Evolutionary conservation across 2,797 vertebrate species (phyloP).

Genomic region (Enteromius thamalakanensis): DNA sequence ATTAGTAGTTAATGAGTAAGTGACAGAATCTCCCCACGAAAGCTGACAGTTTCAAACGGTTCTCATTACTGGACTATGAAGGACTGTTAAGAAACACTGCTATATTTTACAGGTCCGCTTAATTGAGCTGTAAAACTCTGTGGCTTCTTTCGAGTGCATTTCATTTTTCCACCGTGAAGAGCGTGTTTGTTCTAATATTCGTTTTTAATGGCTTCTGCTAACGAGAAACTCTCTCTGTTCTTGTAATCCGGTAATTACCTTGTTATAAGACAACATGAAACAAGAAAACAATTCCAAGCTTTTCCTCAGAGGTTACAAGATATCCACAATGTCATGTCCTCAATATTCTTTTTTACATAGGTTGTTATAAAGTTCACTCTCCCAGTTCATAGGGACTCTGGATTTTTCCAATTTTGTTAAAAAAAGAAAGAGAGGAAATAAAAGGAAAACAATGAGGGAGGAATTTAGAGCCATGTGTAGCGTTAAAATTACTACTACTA

Average conservation of each 20-base stretch:
- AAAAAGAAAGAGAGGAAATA: neutral
- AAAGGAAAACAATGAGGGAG: neutral
- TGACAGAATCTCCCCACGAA: slow-evolving; percentile 34
- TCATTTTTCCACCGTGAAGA: slow-evolving; percentile 49
- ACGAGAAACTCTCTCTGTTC: slow-evolving; percentile 47
- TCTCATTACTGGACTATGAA: slow-evolving; percentile 55
- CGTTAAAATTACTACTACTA: neutral
- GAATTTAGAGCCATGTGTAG: neutral
- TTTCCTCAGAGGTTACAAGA: slow-evolving; percentile 16
- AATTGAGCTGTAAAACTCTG: slow-evolving; percentile 60
- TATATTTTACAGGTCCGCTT: slow-evolving; percentile 58
- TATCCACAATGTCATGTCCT: slow-evolving; percentile 27
- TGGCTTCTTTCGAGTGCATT: slow-evolving; percentile 48
- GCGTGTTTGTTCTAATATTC: slow-evolving; percentile 47
- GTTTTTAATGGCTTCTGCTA: slow-evolving; percentile 51
- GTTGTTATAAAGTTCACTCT: neutral
- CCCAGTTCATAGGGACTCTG: neutral
- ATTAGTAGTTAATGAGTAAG: slow-evolving; percentile 20
- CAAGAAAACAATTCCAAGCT: neutral
- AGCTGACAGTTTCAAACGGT: slow-evolving; percentile 46
- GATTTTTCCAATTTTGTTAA: neutral
- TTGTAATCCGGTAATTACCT: slow-evolving; percentile 51
- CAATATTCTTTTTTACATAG: slow-evolving; percentile 1
- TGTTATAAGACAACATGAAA: slow-evolving; percentile 41
- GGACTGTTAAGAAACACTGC: slow-evolving; percentile 47